Conservation (phyloP, 2,113 vertebrate genomes). For the Sciurus niger region DNA sequence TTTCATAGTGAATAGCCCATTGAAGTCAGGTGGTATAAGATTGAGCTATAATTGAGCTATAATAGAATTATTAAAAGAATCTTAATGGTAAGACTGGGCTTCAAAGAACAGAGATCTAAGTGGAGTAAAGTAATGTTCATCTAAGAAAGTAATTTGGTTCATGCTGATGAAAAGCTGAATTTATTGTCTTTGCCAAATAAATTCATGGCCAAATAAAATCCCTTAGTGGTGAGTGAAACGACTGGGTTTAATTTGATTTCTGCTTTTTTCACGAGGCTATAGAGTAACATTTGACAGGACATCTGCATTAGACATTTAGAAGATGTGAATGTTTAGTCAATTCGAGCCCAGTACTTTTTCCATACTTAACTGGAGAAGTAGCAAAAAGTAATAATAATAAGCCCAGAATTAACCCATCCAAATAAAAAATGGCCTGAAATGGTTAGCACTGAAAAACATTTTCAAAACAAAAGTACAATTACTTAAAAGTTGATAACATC, state of each 20-base stretch:
- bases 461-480: constrained; percentile 41
- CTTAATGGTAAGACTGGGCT: constrained; percentile 51
- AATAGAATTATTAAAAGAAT: constrained; percentile 71
- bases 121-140: constrained; percentile 53
- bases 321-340: background rate
- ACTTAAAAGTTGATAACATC: background rate
- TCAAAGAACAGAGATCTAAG: constrained; percentile 66
- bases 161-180: constrained; percentile 57
- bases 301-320: background rate
- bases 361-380: background rate
- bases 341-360: background rate
- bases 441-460: background rate
- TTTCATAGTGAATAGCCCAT: constrained; percentile 59
- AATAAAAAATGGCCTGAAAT: constrained; percentile 44
- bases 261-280: background rate
- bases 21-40: constrained; percentile 65
- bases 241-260: constrained; percentile 16
- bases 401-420: background rate
- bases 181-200: constrained; percentile 59
- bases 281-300: background rate
- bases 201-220: constrained; percentile 46
- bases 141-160: constrained; percentile 68
- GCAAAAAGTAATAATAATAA: constrained; percentile 30
- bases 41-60: constrained; percentile 63
- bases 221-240: background rate